These are phyloP conservation scores for Caenorhabditis briggsae DNA, from an alignment of 1,140 invertebrate genomes.

Conservation along the genomic window DNA sequence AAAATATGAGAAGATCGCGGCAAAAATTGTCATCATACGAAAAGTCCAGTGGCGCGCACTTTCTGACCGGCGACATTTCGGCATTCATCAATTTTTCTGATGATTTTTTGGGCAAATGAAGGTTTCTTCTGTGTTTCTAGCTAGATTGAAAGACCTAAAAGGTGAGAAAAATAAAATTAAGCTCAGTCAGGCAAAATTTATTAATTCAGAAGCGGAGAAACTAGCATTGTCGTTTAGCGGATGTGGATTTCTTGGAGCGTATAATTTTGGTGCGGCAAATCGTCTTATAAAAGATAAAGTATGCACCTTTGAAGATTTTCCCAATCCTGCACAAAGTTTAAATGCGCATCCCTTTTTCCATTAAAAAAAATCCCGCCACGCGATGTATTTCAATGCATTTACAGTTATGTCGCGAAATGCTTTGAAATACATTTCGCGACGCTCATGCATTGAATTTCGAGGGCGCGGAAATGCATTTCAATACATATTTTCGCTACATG, in stretches of 20 bases:
- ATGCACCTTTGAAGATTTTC: too few species aligned
- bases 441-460: too few species aligned
- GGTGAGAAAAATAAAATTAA: neutral
- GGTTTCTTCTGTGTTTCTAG: neutral
- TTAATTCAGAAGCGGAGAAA: conserved; percentile 7
- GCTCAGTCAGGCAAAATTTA: neutral
- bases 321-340: too few species aligned
- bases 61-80: neutral
- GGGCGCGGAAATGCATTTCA: too few species aligned
- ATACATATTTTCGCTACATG: too few species aligned
- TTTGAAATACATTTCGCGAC: too few species aligned
- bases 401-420: too few species aligned
- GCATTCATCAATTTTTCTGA: neutral
- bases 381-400: too few species aligned
- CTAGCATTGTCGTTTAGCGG: conserved; percentile 64
- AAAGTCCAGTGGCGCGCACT: conserved; percentile 12
- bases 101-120: neutral
- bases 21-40: conserved; percentile 43
- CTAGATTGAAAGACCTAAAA: neutral
- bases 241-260: conserved; percentile 73
- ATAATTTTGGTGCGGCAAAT: conserved; percentile 77
- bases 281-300: neutral
- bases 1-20: conserved; percentile 6
- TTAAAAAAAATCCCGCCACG: too few species aligned
- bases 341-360: too few species aligned